phyloP scores from a whole-genome alignment of 2,113 vertebrate genomes.

The Scartelaos histophorus region DNA sequence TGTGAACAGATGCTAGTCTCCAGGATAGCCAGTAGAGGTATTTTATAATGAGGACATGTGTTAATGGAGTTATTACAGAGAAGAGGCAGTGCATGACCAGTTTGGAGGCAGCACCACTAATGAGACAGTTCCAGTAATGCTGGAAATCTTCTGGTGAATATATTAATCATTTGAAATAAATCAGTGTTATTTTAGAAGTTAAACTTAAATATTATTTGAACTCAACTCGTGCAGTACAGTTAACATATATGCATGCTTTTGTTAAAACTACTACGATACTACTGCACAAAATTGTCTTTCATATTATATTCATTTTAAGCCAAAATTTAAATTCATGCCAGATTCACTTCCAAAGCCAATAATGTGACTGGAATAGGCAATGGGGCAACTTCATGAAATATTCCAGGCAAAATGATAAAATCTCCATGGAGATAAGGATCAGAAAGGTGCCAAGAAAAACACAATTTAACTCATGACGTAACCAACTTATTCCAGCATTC shows the following conservation, averaged over 20 bases:
- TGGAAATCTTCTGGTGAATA: background rate
- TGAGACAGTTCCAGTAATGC: background rate
- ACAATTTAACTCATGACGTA: too few species aligned
- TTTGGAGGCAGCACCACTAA: background rate
- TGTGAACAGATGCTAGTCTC: background rate
- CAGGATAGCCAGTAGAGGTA: background rate
- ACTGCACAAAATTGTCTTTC: too few species aligned
- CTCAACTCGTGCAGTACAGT: background rate
- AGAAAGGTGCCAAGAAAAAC: too few species aligned
- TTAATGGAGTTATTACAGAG: background rate
- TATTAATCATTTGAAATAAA: background rate
- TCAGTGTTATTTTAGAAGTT: background rate
- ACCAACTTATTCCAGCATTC: too few species aligned
- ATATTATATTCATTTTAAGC: too few species aligned
- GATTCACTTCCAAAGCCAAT: too few species aligned
- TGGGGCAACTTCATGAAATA: too few species aligned
- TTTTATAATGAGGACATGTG: slow-evolving; percentile 1
- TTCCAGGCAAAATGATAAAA: too few species aligned
- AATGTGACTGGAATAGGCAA: too few species aligned
- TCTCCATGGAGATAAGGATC: too few species aligned
- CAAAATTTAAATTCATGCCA: too few species aligned
- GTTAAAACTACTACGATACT: too few species aligned
- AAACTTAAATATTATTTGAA: background rate
- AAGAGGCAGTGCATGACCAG: background rate
- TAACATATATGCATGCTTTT: background rate